Conservation (phyloP, 2,888 invertebrate species). For the Ochropleura plecta region DNA sequence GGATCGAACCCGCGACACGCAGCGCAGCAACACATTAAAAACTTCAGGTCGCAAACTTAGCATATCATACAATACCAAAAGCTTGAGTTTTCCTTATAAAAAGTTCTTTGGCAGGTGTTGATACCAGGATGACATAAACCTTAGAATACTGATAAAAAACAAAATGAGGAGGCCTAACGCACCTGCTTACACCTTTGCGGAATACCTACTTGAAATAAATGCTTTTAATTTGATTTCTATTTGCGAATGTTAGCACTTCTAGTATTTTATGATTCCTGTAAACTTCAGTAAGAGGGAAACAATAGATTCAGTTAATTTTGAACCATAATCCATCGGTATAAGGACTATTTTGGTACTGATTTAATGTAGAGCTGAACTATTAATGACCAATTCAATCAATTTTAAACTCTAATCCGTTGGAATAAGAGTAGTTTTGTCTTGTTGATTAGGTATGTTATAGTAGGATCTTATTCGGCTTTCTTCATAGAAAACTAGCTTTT, state of each 20-base stretch:
- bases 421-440: conserved; percentile 6
- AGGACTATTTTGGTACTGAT: conserved; percentile 17
- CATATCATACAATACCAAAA: background rate
- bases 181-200: no score
- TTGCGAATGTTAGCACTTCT: no score
- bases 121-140: no score
- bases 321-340: conserved; percentile 6
- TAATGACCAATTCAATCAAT: background rate
- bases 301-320: conserved; percentile 8
- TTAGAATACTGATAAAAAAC: no score
- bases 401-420: conserved; percentile 12
- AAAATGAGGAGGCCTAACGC: no score
- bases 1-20: no score
- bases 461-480: conserved; percentile 35
- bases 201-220: no score
- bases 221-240: no score
- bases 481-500: conserved; percentile 20
- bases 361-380: conserved; percentile 22
- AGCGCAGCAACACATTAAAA: no score
- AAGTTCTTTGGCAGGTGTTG: conserved; percentile 2
- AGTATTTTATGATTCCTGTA: conserved; percentile 60
- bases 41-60: background rate
- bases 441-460: background rate
- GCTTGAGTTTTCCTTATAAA: background rate
- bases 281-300: conserved; percentile 54